A percentile compares a stretch with the other conserved stretches of the same genome.
Evolutionary conservation across 2,797 vertebrate genomes (phyloP).

Genomic region (Manis crassicaudata): DNA sequence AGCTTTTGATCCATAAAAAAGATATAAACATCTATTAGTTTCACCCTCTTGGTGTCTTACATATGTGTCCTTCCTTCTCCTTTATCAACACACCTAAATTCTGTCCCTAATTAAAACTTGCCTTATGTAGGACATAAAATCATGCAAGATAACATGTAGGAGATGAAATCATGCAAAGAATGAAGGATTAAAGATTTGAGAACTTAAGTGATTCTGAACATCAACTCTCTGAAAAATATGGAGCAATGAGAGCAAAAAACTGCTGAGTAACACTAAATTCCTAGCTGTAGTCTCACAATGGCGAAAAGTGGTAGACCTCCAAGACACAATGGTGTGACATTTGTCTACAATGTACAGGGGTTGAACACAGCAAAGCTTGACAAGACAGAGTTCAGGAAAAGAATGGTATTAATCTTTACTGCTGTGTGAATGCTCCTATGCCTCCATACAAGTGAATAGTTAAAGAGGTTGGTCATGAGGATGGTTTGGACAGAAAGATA

Average conservation of each 20-base stretch:
- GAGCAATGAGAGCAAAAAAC: background rate
- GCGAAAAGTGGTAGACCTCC: background rate
- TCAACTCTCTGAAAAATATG: background rate
- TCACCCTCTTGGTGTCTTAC: background rate
- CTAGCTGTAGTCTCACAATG: background rate
- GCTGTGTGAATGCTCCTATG: background rate
- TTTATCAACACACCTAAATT: background rate
- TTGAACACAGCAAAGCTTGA: background rate
- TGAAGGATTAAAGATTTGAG: background rate
- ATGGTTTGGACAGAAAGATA: background rate
- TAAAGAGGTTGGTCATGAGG: background rate
- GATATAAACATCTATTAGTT: background rate
- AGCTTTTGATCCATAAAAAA: background rate
- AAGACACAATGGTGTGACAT: background rate
- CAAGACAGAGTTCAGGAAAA: background rate
- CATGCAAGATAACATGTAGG: background rate
- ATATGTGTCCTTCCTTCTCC: background rate
- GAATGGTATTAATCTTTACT: background rate
- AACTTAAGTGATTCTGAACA: background rate
- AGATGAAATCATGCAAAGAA: background rate
- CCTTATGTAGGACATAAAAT: background rate
- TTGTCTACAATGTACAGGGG: background rate
- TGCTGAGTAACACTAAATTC: background rate
- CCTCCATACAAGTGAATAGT: background rate
- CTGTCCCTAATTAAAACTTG: background rate